Evolutionary conservation across 2,797 vertebrate species (phyloP).

Genomic region (Podarcis siculus): DNA sequence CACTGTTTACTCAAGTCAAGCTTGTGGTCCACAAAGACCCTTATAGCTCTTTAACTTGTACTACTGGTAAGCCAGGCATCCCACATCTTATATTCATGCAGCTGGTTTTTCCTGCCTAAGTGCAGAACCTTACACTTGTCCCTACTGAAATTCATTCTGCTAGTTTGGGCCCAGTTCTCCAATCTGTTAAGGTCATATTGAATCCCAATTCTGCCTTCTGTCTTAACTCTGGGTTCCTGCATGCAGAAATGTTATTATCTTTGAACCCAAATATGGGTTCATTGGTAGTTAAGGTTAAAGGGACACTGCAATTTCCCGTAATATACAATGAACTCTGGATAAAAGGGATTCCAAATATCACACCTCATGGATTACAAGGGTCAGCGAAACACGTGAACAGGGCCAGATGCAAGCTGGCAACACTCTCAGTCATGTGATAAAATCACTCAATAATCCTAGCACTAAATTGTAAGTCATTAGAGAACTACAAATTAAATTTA

Average conservation of each 20-base stretch:
- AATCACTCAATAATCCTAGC: constrained; percentile 43
- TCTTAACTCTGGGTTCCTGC: neutral
- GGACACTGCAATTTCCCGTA: neutral
- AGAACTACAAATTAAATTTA: constrained; percentile 44
- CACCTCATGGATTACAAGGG: neutral
- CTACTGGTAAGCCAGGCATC: too few species aligned
- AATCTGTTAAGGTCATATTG: too few species aligned
- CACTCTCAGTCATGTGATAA: constrained; percentile 35
- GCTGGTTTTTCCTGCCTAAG: too few species aligned
- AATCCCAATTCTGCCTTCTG: too few species aligned
- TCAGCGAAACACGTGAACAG: neutral
- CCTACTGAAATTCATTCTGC: too few species aligned
- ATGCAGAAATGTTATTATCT: neutral
- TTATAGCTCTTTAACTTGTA: too few species aligned
- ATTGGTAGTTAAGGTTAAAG: neutral
- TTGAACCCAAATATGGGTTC: neutral
- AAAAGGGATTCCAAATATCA: neutral
- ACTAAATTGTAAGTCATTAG: constrained; percentile 49
- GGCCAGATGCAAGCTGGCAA: neutral
- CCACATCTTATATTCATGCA: neutral
- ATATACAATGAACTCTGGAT: too few species aligned
- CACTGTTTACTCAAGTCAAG: too few species aligned
- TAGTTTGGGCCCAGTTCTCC: too few species aligned
- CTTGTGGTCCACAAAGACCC: too few species aligned
- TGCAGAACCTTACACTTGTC: too few species aligned